Base-by-base conservation (phyloP, 2,888 invertebrate genomes). In the Coleophora flavipennella region DNA sequence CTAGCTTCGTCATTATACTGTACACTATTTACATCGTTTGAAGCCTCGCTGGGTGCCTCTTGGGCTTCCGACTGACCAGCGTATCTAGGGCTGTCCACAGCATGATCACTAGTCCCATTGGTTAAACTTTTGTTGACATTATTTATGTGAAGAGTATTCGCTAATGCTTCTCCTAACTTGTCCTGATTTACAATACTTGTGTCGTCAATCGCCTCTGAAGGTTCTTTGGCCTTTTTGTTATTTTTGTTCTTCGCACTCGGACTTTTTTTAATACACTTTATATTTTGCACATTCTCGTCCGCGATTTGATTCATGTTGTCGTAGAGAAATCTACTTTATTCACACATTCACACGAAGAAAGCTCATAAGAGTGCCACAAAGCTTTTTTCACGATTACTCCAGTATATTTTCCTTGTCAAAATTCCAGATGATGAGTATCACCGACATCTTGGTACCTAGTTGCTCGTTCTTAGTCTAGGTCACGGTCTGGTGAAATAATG, bases 221-320 rank as follows among this genome's bases (percentile, higher is more conserved):
- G 70, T 66, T 84, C 81, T 83, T 84, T 83, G 79, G 83, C 73
- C 70, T 80, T 81, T 76, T 74, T 65, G 55, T 52, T 78, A 65
- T 58, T 71, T 77, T 79, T 79, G 61, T 70, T 79, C 73, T 71
- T 80, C 57, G 70, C 62, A 64, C 61, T 73, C 50, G 69, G 65
- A 65, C 67, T 61, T 59, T 70, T 71, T 59, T 74, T 73, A 75
- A 59, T 79, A 68, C 75, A 76, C 62, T 75, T 77, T 50, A 71
- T 67, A 62, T 67, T 79, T 58, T 74, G 70, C 59, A 71, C 65
- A 59, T 73, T 74, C 46, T 74, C 78, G 46, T 76, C 77, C 45
- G 68, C 66, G 54, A 76, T 55, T 65, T 77, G 72, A 72, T 78
- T 81, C 84, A 84, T 84, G 55, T 59, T 75, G 64, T 49, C 51